These are phyloP conservation scores for Gerris buenoi DNA, from an alignment of 1,140 invertebrate species.

Conservation along the genomic window DNA sequence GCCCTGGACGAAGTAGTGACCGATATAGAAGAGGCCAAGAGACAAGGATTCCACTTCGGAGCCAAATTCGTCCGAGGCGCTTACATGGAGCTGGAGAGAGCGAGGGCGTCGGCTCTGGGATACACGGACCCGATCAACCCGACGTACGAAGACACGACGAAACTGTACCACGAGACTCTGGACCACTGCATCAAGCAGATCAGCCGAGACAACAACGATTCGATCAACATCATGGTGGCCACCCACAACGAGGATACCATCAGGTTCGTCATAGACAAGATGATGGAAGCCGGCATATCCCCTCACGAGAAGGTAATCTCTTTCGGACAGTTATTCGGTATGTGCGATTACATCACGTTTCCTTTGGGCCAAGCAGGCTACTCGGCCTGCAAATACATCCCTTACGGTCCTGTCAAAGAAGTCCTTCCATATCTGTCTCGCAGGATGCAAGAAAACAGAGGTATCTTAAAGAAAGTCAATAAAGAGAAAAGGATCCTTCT, in stretches of 20 bases:
- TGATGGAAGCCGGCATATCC: conserved; percentile 78
- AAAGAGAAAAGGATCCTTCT: conserved; percentile 71
- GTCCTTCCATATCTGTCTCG: conserved; percentile 92
- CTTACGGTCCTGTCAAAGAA: conserved; percentile 92
- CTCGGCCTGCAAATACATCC: conserved; percentile 97
- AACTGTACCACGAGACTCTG: conserved; percentile 80
- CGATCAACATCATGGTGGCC: conserved; percentile 81
- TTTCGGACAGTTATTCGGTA: conserved; percentile 93
- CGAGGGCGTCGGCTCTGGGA: conserved; percentile 67
- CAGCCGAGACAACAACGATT: conserved; percentile 53
- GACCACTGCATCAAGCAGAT: conserved; percentile 70
- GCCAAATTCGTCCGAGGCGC: conserved; percentile 95
- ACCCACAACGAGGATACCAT: conserved; percentile 97
- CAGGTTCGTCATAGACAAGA: conserved; percentile 83
- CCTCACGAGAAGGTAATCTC: conserved; percentile 87
- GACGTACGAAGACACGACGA: conserved; percentile 75
- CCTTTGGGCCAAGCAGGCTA: conserved; percentile 92
- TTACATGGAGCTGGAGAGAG: conserved; percentile 93
- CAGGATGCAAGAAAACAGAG: conserved; percentile 85
- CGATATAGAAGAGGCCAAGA: conserved; percentile 83
- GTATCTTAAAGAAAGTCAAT: conserved; percentile 70
- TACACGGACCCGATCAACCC: conserved; percentile 93
- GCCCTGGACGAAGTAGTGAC: conserved; percentile 73
- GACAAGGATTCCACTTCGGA: conserved; percentile 94
- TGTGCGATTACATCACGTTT: conserved; percentile 97